phyloP scores from a whole-genome alignment of 2,888 invertebrate genomes.

The Thysanoteuthis rhombus region DNA sequence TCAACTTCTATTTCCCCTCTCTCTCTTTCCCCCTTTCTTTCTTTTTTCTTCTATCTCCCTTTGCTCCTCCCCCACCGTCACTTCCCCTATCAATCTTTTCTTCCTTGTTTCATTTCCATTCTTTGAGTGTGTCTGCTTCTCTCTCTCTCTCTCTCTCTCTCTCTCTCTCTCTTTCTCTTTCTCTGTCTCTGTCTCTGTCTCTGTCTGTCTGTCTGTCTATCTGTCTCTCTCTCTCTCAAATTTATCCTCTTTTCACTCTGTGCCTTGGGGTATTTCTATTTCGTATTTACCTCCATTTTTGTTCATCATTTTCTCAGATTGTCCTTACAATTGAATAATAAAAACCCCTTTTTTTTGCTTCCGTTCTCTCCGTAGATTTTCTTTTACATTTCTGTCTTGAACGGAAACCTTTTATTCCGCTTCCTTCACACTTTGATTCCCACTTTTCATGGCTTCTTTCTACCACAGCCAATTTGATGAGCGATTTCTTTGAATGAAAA shows the following conservation, averaged over 20 bases:
- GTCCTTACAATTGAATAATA: neutral
- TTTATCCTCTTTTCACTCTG: too few species aligned
- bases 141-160: too few species aligned
- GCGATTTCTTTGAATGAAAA: neutral
- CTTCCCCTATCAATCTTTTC: neutral
- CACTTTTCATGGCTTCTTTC: neutral
- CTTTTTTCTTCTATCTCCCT: neutral
- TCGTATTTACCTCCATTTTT: neutral
- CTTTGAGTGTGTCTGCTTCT: too few species aligned
- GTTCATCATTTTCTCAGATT: neutral
- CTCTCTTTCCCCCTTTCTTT: neutral
- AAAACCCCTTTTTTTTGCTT: too few species aligned
- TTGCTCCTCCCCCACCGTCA: too few species aligned
- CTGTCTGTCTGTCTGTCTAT: too few species aligned
- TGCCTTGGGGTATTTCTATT: too few species aligned
- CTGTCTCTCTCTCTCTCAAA: too few species aligned
- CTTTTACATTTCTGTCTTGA: neutral
- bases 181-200: too few species aligned
- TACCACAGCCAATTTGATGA: neutral
- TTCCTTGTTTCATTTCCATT: too few species aligned
- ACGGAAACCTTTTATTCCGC: neutral
- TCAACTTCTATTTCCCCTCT: too few species aligned
- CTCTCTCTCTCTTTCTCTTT: too few species aligned
- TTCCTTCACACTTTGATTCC: neutral
- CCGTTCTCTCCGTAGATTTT: neutral